Evolutionary conservation across 2,113 vertebrate genomes (phyloP), one percentile per base, ranked within the genome.

Genomic region (Bombycilla garrulus): DNA sequence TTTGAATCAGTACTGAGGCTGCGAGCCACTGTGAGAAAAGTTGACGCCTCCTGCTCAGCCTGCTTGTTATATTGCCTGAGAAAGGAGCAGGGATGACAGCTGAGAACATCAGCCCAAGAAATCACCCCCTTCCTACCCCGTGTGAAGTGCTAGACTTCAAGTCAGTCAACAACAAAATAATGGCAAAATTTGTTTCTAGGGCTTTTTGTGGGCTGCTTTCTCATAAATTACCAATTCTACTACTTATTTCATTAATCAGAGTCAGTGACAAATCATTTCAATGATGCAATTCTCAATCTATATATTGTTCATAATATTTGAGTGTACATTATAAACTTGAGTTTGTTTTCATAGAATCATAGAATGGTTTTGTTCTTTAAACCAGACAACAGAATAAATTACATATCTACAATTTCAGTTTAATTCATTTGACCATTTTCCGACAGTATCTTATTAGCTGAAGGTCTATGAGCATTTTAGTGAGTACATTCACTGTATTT

Each of bases 361-460:
- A 45, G 23, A 81, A 56, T 47, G 11, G 21, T 28, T 92, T 94
- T 92, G 53, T 51, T 88, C 51, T 50, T 81, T 88, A 88, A 86
- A 93, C 4, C 51, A 66, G n/a, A 84, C 3, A 28, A 89, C 26
- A 79, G 64, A 88, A 38, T 81, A 92, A 73, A 29, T 78, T 15
- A 62, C 29, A 69, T 53, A 69, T 10, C 45, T 50, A 56, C 33
- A 60, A 35, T 79, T 92, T 58, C 40, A 53, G 17, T 77, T 89
- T 54, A 44, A 81, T 86, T 93, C 74, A 54, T 71, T 14, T 53
- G 17, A 53, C 22, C 71, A 20, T 56, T 93, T 94, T 88, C 62
- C 28, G 16, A 74, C 24, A 66, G 31, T 45, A 58, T 81, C 51
- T 61, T 77, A 64, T 48, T 54, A 88, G 23, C 35, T 61, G 42